A percentile compares a stretch with the other conserved stretches of the same genome.
Evolutionary conservation across 2,888 invertebrate species (phyloP).

Genomic region (Ypsolopha sequella): DNA sequence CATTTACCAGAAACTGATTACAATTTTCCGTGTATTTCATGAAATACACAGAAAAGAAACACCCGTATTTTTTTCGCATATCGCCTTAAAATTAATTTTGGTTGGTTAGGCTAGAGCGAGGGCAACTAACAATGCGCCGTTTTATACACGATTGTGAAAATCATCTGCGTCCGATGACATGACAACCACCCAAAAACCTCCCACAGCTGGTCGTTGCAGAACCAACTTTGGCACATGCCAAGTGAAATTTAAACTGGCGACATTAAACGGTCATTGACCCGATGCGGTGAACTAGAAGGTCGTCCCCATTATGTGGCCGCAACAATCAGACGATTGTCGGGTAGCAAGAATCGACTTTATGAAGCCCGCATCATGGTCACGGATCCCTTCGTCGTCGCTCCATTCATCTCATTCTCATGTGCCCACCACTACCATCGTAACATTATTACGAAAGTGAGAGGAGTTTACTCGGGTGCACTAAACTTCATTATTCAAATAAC

Average conservation of each 20-base stretch:
- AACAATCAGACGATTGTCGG: conserved; percentile 57
- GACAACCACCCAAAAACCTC: too few relatives aligned
- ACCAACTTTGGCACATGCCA: conserved; percentile 28
- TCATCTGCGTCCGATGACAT: too few relatives aligned
- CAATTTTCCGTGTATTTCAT: too few relatives aligned
- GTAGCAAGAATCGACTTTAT: conserved; percentile 58
- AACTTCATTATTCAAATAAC: conserved; percentile 15
- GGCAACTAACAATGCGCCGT: too few relatives aligned
- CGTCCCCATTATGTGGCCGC: conserved; percentile 44
- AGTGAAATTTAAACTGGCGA: conserved; percentile 43
- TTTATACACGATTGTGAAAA: too few relatives aligned
- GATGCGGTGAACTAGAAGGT: conserved; percentile 31
- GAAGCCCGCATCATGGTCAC: conserved; percentile 61
- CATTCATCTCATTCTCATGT: conserved; percentile 70
- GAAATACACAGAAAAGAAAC: too few relatives aligned
- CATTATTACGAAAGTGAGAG: conserved; percentile 63
- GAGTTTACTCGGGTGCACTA: conserved; percentile 59
- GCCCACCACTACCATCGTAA: conserved; percentile 37
- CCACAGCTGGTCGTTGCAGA: not conserved
- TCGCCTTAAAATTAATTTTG: too few relatives aligned
- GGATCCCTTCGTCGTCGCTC: conserved; percentile 50
- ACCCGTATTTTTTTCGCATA: too few relatives aligned
- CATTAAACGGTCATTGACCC: conserved; percentile 44
- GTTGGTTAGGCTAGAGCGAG: too few relatives aligned
- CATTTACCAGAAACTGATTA: too few relatives aligned